Percentiles rank a stretch among this genome's conserved stretches.
phyloP scores from a whole-genome alignment of 2,888 invertebrate genomes.

The Craniophora ligustri region DNA sequence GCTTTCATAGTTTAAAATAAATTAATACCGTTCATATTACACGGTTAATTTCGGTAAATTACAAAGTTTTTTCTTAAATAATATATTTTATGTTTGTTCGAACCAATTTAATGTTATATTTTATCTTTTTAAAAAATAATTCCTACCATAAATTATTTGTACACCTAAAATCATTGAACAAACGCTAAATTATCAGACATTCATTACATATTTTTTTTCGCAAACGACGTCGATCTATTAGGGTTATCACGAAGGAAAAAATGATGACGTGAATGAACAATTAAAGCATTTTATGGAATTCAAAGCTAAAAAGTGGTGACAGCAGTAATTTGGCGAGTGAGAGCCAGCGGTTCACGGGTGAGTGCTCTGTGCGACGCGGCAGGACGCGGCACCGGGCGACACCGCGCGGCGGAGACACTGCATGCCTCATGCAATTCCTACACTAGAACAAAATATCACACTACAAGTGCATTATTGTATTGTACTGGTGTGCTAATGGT shows the following conservation, averaged over 20 bases:
- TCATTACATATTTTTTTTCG: constrained; percentile 14
- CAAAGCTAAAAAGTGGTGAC: constrained; percentile 36
- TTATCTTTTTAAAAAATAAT: background rate
- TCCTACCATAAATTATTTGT: background rate
- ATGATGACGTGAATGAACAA: constrained; percentile 34
- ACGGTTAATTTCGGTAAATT: constrained; percentile 25
- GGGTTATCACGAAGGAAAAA: constrained; percentile 36
- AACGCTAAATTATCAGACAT: constrained; percentile 16
- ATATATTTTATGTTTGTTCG: no score
- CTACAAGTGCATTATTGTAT: no score
- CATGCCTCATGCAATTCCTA: constrained; percentile 23
- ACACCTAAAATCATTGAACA: constrained; percentile 4
- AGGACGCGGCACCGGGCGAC: background rate
- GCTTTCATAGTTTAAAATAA: constrained; percentile 36
- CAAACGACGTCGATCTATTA: constrained; percentile 38
- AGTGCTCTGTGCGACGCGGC: constrained; percentile 36
- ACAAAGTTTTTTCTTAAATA: no score
- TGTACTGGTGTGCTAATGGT: no score
- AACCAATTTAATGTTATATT: background rate
- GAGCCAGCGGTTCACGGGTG: constrained; percentile 55
- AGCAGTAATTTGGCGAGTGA: constrained; percentile 58
- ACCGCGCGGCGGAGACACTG: background rate
- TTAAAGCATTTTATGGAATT: constrained; percentile 45
- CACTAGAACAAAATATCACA: no score
- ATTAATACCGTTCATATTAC: constrained; percentile 10